Conservation (phyloP, 2,797 vertebrate genomes). For the Psittacula echo region DNA sequence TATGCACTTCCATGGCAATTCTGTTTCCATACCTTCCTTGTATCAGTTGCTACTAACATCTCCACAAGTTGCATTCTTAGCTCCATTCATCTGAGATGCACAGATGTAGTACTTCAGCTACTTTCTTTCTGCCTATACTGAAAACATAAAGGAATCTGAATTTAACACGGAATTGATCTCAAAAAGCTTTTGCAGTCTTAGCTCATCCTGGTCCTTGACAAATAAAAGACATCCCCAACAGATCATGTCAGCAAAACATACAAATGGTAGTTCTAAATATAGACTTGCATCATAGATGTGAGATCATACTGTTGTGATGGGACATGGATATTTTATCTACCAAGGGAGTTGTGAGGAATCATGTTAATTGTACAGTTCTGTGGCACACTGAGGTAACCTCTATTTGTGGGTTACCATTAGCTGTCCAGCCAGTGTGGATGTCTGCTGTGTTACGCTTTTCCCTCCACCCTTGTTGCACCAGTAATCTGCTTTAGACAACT, state of each 20-base stretch:
- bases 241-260: background rate
- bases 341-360: background rate
- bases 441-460: background rate
- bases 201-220: background rate
- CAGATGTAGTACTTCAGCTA: background rate
- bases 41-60: background rate
- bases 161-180: background rate
- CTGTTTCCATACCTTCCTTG: background rate
- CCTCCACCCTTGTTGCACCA: background rate
- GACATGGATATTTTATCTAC: background rate
- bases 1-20: background rate
- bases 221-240: background rate
- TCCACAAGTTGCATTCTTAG: background rate
- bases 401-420: background rate
- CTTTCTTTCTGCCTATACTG: background rate
- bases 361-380: background rate
- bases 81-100: background rate
- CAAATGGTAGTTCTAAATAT: background rate
- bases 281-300: background rate
- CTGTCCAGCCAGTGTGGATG: background rate
- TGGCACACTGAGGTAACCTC: too few relatives aligned
- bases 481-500: background rate
- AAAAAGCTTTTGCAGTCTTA: background rate
- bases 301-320: background rate
- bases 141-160: background rate